Evolutionary conservation across 2,113 vertebrate species (phyloP), one percentile per base, ranked within the genome.

Genomic region (Ranitomeya imitator): DNA sequence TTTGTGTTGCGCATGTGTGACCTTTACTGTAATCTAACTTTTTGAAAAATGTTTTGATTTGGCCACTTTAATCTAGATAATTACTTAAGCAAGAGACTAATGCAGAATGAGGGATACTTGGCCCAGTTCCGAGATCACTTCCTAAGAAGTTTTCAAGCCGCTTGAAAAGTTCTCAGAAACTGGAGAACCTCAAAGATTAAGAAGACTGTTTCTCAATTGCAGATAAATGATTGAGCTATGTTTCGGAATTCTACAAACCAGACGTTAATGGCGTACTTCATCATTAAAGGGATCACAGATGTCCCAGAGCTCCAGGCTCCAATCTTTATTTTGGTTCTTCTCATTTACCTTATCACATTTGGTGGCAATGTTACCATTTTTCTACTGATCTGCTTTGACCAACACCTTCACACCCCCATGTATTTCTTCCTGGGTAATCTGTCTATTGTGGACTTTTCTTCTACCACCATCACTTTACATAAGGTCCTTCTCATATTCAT

Each of bases 391-490:
- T 59, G 90, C 76, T 5, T 69, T 0, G 76, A 93, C n/a, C 65
- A 0, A 4, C 86, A 65, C 0, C 90, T 93, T 13, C 92, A 92
- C 74, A 93, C 37, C 37, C 37, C 37, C 37, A 45, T 45, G 37
- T 45, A 45, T 45, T 45, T 45, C 37, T 45, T 45, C 85, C 3
- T 93, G 59, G 90, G 89, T 78, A 93, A 93, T 76, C 90, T 93
- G 91, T 91, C 92, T 16, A 90, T 92, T 73, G 82, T 93, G 79
- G 92, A 92, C 54, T 92, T 92, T 23, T 92, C 91, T 88, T 92
- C 91, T 1, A 90, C 91, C 45, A 92, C 91, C 4, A 90, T 92
- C 12, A 93, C 92, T 15, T 86, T 93, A 90, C 91, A 92, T 7
- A 93, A 93, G 55, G 93, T 93, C 90, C 9, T 86, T 14, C 23